Base-by-base conservation (phyloP, 2,797 vertebrate species). In the Aeoliscus strigatus region DNA sequence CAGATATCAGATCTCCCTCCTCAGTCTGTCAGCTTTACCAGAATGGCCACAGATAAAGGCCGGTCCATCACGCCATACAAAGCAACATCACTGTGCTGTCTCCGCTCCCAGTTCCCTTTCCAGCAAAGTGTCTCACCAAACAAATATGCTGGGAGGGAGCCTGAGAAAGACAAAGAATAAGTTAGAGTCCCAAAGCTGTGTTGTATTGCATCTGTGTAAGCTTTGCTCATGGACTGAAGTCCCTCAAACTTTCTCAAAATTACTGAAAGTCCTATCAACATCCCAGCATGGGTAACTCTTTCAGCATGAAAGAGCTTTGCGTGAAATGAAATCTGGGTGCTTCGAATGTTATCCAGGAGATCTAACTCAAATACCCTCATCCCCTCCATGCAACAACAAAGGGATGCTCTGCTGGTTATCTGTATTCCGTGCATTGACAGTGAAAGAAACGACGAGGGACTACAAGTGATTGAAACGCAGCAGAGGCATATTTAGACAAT, bases 291-390 rank as follows among this genome's bases (percentile, higher is more conserved):
- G 70, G 55, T 50, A 51, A 36, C 60, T 58, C 51, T n/a, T n/a
- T 74, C 61, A 75, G 47, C 68, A 75, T 81, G 73, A 84, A 73
- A 75, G 59, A 61, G 35, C 39, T 28, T 63, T 27, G 70, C 66
- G 64, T 79, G 81, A 81, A 86, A 76, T 60, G 54, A 77, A 80
- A 83, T 75, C 66, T 75, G 49, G 73, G 64, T 54, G 46, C 70
- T 79, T 23, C 51, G 7, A 79, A 78, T 72, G 68, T 77, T 85
- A 89, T 87, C 87, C 65, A 47, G 51, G 55, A 64, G 60, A 86
- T 87, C 80, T 83, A 65, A 82, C 60, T 73, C 71, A 89, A 87
- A 88, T 89, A 89, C 88, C 89, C 83, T 9, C 65, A 89, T 90
- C 55, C 41, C 69, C 73, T 51, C 60, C 52, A 38, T 60, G 62